Percentiles rank a stretch among this genome's conserved stretches.
These are phyloP conservation scores for Seira sanloemensis DNA, from an alignment of 2,888 invertebrate genomes.

Conservation along the genomic window DNA sequence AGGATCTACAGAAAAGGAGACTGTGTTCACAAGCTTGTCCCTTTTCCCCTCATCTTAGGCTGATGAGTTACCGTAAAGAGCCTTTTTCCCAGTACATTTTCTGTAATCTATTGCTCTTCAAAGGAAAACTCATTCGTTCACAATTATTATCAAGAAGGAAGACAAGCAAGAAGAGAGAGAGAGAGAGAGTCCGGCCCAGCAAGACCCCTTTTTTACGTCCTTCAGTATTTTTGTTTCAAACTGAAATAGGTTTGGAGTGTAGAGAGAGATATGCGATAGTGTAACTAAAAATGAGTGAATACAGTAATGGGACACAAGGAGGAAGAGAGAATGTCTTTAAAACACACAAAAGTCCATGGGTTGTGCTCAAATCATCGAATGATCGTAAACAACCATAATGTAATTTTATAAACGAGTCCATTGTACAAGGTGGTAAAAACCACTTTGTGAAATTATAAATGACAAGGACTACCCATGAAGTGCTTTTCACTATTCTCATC, in stretches of 20 bases:
- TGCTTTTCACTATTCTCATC: slow-evolving; percentile 46
- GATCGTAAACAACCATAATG: not conserved
- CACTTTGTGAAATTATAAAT: slow-evolving; percentile 62
- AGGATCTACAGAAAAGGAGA: slow-evolving; percentile 41
- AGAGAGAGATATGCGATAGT: not conserved
- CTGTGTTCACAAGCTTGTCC: slow-evolving; percentile 56
- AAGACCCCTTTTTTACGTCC: slow-evolving; percentile 52
- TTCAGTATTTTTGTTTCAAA: slow-evolving; percentile 56
- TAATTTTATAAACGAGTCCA: slow-evolving; percentile 51
- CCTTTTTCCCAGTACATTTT: slow-evolving; percentile 27
- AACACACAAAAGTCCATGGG: slow-evolving; percentile 36
- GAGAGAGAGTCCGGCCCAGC: slow-evolving; percentile 29
- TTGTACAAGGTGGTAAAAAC: slow-evolving; percentile 62
- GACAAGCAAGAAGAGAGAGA: slow-evolving; percentile 4
- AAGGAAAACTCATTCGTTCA: slow-evolving; percentile 13
- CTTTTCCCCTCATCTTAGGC: slow-evolving; percentile 19
- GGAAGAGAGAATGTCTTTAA: not conserved
- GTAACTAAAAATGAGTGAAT: slow-evolving; percentile 1
- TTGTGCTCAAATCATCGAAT: slow-evolving; percentile 31
- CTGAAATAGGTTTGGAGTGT: not conserved
- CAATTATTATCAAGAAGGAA: slow-evolving; percentile 17
- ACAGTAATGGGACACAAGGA: slow-evolving; percentile 29
- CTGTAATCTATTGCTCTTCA: slow-evolving; percentile 22
- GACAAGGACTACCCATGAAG: slow-evolving; percentile 64
- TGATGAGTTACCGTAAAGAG: slow-evolving; percentile 34